Conservation (phyloP, 2,888 invertebrate genomes). For the Beris morrisii region DNA sequence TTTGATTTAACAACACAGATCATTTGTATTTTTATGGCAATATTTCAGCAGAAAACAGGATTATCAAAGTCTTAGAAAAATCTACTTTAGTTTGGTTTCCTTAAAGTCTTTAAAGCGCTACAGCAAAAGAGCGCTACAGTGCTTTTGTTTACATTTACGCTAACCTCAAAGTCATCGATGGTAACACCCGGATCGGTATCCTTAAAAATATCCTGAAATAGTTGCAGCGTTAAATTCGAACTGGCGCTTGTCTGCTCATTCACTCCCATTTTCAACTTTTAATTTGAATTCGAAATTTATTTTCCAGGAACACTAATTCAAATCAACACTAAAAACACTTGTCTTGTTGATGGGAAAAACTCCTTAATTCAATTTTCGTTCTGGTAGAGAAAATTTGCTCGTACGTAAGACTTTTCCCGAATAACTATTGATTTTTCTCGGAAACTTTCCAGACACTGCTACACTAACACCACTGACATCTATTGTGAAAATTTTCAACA, state of each 20-base stretch:
- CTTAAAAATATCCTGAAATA: conserved; percentile 60
- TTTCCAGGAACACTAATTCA: conserved; percentile 8
- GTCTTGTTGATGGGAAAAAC: background rate
- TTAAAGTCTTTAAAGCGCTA: too few species aligned
- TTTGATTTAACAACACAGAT: too few species aligned
- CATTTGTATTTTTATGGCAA: too few species aligned
- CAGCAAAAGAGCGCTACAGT: too few species aligned
- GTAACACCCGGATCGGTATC: conserved; percentile 62
- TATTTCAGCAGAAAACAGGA: too few species aligned
- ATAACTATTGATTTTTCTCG: conserved; percentile 18
- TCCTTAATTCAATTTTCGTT: background rate
- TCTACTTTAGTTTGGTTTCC: background rate
- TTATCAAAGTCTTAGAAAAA: too few species aligned
- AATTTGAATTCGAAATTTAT: background rate
- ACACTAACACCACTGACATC: conserved; percentile 13
- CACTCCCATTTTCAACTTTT: conserved; percentile 41
- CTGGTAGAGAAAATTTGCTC: conserved; percentile 6
- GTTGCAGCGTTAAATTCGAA: conserved; percentile 58
- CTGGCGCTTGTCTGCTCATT: conserved; percentile 39
- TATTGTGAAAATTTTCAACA: background rate
- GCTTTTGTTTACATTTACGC: conserved; percentile 31
- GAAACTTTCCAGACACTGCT: background rate
- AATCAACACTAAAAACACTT: too few species aligned
- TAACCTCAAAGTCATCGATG: conserved; percentile 61
- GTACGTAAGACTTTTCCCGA: background rate